Evolutionary conservation across 2,888 invertebrate species (phyloP), one percentile per base, ranked within the genome.

Genomic region (Apotomis capreana): DNA sequence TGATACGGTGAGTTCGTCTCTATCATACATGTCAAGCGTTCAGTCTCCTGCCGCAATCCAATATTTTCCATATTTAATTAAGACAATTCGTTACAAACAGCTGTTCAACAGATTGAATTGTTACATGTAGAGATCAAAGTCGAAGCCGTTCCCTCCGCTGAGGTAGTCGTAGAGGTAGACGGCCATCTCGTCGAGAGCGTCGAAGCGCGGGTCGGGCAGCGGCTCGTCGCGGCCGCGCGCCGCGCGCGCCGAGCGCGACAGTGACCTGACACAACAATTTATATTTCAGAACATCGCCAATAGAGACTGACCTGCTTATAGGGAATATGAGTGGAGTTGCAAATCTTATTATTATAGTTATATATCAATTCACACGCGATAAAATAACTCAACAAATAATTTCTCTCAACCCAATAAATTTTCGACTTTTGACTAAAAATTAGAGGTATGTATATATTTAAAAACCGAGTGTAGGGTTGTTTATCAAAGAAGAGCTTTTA

Each of bases 161-260:
- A 95, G 90, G 85, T 95, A 95, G 82, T 95, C 95, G 81, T 95
- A 95, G 70, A 95, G 89, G 74, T 95, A 94, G 3, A 94, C 91
- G 1, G 94, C 94, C 87, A 95, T 90, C 74, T 94, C 94, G 73
- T 95, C 94, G 0, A 94, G 84, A 8, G 94, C 94, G 52, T 93
- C 92, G 68, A 85, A 87, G 80, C 88, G 88, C 51, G 86, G 93
- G 81, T 90, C 91, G 40, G 83, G 84, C n/a, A 88, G 79, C 0
- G 87, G 84, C 5, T 88, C 85, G 26, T 88, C 85, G 76, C 65
- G 70, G 4, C 55, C 69, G 26, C 93, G 92, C 67, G 88, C 80
- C 0, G 93, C 88, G 70, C 94, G 93, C 4, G 94, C 94, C n/a
- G 94, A 89, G 46, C 95, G 87, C 64, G 94, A 92, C 40, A 94